Conservation (phyloP, 35 echinoderm and acorn worm genomes). For the Patiria miniata region DNA sequence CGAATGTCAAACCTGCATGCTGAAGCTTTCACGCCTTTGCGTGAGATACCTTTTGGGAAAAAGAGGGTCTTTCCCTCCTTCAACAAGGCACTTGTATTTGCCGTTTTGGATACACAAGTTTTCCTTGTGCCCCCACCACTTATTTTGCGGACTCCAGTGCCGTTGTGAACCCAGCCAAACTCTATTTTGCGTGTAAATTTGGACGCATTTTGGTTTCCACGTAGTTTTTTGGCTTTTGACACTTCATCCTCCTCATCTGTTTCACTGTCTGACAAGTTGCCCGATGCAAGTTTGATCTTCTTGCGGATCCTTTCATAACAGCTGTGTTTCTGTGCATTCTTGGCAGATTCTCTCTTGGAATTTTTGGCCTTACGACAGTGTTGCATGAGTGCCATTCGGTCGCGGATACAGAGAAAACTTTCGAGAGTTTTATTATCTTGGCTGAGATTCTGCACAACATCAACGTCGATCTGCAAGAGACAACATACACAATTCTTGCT, state of each 20-base stretch:
- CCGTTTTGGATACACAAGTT: not conserved
- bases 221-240: too few species aligned
- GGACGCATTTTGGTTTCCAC: too few species aligned
- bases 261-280: too few species aligned
- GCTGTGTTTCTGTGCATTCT: too few species aligned
- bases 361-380: not conserved
- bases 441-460: too few species aligned
- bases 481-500: too few species aligned
- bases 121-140: not conserved
- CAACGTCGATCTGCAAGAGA: too few species aligned
- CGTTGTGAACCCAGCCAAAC: not conserved
- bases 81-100: not conserved
- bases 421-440: too few species aligned
- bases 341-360: too few species aligned
- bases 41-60: not conserved
- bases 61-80: not conserved
- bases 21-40: not conserved
- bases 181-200: too few species aligned
- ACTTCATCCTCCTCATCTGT: too few species aligned
- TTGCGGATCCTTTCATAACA: not conserved
- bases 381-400: not conserved
- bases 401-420: too few species aligned
- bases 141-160: not conserved
- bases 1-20: not conserved
- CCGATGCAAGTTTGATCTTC: not conserved